Evolutionary conservation across 2,888 invertebrate species (phyloP).

Genomic region (Andrena hattorfiana): DNA sequence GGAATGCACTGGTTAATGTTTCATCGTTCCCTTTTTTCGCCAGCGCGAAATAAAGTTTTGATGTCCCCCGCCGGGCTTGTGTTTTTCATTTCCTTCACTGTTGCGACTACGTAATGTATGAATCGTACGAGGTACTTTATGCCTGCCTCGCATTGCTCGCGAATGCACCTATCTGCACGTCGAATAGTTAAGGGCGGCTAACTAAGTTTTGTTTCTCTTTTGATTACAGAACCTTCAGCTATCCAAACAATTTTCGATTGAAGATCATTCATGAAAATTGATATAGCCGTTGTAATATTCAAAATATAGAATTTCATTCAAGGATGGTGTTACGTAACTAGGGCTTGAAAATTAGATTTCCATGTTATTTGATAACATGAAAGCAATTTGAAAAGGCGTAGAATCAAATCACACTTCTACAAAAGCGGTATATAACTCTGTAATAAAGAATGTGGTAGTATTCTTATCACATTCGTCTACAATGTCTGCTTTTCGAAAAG

Average conservation of each 20-base stretch:
- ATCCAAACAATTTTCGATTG: too few relatives aligned
- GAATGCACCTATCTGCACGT: not conserved
- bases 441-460: constrained; percentile 2
- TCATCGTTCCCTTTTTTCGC: constrained; percentile 18
- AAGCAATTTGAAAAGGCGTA: too few relatives aligned
- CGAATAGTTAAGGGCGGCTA: too few relatives aligned
- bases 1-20: constrained; percentile 33
- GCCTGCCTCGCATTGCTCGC: not conserved
- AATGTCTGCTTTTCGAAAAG: not conserved
- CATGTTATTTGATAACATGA: too few relatives aligned
- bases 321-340: too few relatives aligned
- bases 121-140: constrained; percentile 1
- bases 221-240: too few relatives aligned
- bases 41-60: constrained; percentile 10
- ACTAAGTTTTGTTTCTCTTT: too few relatives aligned
- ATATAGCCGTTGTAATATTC: too few relatives aligned
- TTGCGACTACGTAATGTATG: constrained; percentile 10
- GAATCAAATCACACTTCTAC: constrained; percentile 1
- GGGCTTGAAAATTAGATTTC: too few relatives aligned
- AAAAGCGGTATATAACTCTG: not conserved
- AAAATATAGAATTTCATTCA: too few relatives aligned
- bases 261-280: too few relatives aligned
- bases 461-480: not conserved
- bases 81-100: constrained; percentile 6
- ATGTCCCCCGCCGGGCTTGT: not conserved